Percentiles rank a stretch among this genome's conserved stretches.
These are phyloP conservation scores for Maniola hyperantus DNA, from an alignment of 2,888 invertebrate genomes.

Conservation along the genomic window DNA sequence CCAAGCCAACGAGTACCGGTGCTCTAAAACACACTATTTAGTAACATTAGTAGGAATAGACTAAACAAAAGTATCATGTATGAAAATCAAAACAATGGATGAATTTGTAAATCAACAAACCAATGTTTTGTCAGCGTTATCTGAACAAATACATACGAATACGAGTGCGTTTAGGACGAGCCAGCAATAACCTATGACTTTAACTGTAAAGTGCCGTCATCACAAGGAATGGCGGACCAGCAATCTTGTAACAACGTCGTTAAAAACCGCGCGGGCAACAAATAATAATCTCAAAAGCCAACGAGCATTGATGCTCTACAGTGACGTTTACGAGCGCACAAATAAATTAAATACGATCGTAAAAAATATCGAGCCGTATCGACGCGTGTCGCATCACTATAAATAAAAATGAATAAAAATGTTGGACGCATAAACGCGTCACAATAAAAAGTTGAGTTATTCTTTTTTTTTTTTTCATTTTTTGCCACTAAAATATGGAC, in stretches of 20 bases:
- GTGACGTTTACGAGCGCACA: constrained; percentile 75
- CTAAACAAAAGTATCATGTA: no score
- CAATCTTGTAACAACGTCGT: constrained; percentile 70
- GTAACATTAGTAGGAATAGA: no score
- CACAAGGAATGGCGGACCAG: constrained; percentile 33
- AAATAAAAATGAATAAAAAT: constrained; percentile 57
- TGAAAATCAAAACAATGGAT: no score
- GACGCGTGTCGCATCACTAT: constrained; percentile 73
- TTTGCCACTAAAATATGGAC: constrained; percentile 1
- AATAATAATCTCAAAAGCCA: constrained; percentile 66
- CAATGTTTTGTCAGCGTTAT: neutral
- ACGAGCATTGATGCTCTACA: constrained; percentile 57
- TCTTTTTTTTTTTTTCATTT: constrained; percentile 51
- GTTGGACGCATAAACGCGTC: constrained; percentile 61
- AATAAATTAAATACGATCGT: constrained; percentile 76
- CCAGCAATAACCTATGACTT: constrained; percentile 25
- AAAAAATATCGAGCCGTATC: constrained; percentile 71
- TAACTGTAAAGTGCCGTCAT: constrained; percentile 24
- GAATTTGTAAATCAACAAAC: neutral
- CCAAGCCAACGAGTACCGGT: no score
- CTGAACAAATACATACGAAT: constrained; percentile 5
- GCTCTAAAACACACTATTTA: no score
- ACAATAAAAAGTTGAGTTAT: constrained; percentile 68
- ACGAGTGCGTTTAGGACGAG: neutral
- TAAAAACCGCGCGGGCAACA: constrained; percentile 69